Percentiles rank a stretch among this genome's conserved stretches.
Conservation (phyloP, 1,140 invertebrate genomes). For the Periplaneta americana region DNA sequence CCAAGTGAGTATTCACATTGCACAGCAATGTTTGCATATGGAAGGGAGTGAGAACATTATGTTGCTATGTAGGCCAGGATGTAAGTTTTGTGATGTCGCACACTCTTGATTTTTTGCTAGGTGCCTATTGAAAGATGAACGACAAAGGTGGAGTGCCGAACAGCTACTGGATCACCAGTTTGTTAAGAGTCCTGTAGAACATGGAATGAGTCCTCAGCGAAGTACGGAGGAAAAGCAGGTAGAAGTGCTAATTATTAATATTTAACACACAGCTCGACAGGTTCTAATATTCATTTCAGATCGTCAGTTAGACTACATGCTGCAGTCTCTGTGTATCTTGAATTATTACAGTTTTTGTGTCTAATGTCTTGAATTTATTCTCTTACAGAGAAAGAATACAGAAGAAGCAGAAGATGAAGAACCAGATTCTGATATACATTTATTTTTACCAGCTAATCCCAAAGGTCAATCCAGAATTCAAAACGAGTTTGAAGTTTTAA, state of each 20-base stretch:
- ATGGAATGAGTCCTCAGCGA: conserved; percentile 25
- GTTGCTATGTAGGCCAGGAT: too few species aligned
- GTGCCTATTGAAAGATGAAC: conserved; percentile 58
- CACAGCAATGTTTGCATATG: too few species aligned
- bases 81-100: too few species aligned
- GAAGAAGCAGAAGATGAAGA: conserved; percentile 34
- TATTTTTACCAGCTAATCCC: conserved; percentile 29
- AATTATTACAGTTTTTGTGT: not conserved
- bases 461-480: conserved; percentile 63
- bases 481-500: conserved; percentile 84
- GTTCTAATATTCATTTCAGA: too few species aligned
- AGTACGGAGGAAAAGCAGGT: conserved; percentile 22
- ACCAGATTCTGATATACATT: conserved; percentile 29
- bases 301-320: too few species aligned
- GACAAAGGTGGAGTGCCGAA: conserved; percentile 59
- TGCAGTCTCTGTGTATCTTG: too few species aligned
- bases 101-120: conserved; percentile 34
- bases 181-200: conserved; percentile 35
- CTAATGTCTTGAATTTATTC: conserved; percentile 5
- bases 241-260: too few species aligned
- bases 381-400: conserved; percentile 18
- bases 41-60: too few species aligned
- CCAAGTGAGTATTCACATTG: conserved; percentile 41
- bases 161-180: conserved; percentile 54
- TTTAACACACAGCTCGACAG: too few species aligned